Evolutionary conservation across 2,888 invertebrate genomes (phyloP), one percentile per base, ranked within the genome.

Genomic region (Acrobasis consociella): DNA sequence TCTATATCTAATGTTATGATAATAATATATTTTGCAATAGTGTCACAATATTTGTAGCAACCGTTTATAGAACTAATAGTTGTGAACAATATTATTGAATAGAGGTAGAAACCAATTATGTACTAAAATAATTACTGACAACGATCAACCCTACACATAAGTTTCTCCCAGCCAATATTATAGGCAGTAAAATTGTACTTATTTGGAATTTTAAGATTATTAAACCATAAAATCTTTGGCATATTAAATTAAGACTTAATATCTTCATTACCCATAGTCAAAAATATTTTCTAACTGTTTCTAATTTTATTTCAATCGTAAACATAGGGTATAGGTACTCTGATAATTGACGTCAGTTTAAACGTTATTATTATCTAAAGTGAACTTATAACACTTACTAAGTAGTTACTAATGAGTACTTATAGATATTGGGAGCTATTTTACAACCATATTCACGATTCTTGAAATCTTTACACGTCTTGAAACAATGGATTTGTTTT

Each of bases 1-100:
- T 65, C 66, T 66, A 72, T 75, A 75, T 72, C 72, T 67, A 72
- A 65, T 63, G 65, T 76, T 74, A 70, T 70, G 62, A 65, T 67
- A 74, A 72, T 67, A 50, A 52, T 49, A 53, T 39, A 63, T 60
- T 60, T 46, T 59, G 31, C 46, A 52, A 52, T 22, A 49, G 13
- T 59, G 63, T 49, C 63, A 49, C 52, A 58, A 58, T 58, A 42
- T 15, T 58, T 51, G 58, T 51, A 16, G 16, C 16, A 38, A n/a
- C 9, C 38, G 15, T 55, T 55, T 38, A 55, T 55, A 11, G 13
- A 31, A 22, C 52, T 11, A n/a, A 52, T n/a, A 52, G 13, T 46
- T 13, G 5, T n/a, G 46, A 46, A 5, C 13, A 52, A 13, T 31
- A 37, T n/a, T n/a, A n/a, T 11, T 17, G 11, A 22, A 51, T 17